Evolutionary conservation across 2,888 invertebrate genomes (phyloP).

Genomic region (Strigamia transsilvanica): DNA sequence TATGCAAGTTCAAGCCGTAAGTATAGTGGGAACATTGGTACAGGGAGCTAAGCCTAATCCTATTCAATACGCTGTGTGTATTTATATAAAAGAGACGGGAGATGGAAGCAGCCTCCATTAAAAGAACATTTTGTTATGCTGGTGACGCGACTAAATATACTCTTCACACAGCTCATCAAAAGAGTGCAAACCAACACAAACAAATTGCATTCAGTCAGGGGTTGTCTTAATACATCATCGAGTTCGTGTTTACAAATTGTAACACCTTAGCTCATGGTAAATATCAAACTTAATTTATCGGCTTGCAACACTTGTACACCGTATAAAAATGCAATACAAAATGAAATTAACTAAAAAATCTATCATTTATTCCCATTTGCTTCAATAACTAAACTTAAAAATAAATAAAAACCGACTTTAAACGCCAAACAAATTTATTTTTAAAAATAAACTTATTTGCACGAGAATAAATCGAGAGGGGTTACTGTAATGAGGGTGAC

Average conservation of each 20-base stretch:
- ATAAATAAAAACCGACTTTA: not conserved
- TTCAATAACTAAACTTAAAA: no score
- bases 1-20: slow-evolving; percentile 29
- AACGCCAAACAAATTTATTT: not conserved
- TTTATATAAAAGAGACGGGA: slow-evolving; percentile 38
- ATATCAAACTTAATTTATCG: not conserved
- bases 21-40: slow-evolving; percentile 35
- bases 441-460: not conserved
- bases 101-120: slow-evolving; percentile 34
- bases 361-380: no score
- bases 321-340: not conserved
- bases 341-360: not conserved
- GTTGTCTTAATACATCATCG: slow-evolving; percentile 13
- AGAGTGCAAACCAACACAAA: not conserved
- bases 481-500: slow-evolving; percentile 10
- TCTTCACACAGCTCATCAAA: not conserved
- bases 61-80: slow-evolving; percentile 30
- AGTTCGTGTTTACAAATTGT: not conserved
- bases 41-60: slow-evolving; percentile 30
- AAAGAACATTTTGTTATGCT: slow-evolving; percentile 34
- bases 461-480: not conserved
- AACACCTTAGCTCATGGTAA: not conserved
- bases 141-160: slow-evolving; percentile 34
- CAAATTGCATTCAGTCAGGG: not conserved
- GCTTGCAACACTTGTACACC: not conserved